Evolutionary conservation across 1,140 invertebrate genomes (phyloP), one percentile per base, ranked within the genome.

Genomic region (Saccostrea echinata): DNA sequence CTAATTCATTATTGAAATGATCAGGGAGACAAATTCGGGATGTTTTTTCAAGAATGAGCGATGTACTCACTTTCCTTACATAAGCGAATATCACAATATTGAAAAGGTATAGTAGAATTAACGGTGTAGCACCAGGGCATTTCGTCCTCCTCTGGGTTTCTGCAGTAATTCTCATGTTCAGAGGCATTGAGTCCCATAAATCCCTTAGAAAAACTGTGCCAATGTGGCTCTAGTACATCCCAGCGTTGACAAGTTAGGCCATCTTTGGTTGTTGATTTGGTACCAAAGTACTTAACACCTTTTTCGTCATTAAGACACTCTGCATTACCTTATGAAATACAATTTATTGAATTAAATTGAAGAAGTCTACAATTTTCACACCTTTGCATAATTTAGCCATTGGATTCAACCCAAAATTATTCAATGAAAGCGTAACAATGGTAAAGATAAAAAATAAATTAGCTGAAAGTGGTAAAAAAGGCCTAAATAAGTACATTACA

Each of bases 51-150:
- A n/a, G n/a, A n/a, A n/a, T n/a, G n/a, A n/a, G n/a, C n/a, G n/a
- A n/a, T n/a, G n/a, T n/a, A n/a, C n/a, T n/a, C n/a, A n/a, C n/a
- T n/a, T n/a, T n/a, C n/a, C n/a, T n/a, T n/a, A n/a, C 82, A 84
- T 3, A n/a, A 16, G 8, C 35, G 82, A 0, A 84, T 55, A 4
- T n/a, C 24, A n/a, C 82, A 84, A 55, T 53, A 84, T 24, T 84
- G 35, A 13, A 16, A 84, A 9, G 21, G 2, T 3, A 55, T 1
- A 53, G 0, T 12, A 9, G 81, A 24, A 12, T 43, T 27, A 3
- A 21, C 18, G 9, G 82, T 84, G 8, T 21, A 53, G 43, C 82
- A 84, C 82, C 82, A 84, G 3, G 82, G 82, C 16, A 21, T 43
- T 2, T n/a, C 16, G 3, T 51, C 53, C 3, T 52, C 82, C 21